Evolutionary conservation across 2,888 invertebrate species (phyloP).

Genomic region (Drosophila diplacantha): DNA sequence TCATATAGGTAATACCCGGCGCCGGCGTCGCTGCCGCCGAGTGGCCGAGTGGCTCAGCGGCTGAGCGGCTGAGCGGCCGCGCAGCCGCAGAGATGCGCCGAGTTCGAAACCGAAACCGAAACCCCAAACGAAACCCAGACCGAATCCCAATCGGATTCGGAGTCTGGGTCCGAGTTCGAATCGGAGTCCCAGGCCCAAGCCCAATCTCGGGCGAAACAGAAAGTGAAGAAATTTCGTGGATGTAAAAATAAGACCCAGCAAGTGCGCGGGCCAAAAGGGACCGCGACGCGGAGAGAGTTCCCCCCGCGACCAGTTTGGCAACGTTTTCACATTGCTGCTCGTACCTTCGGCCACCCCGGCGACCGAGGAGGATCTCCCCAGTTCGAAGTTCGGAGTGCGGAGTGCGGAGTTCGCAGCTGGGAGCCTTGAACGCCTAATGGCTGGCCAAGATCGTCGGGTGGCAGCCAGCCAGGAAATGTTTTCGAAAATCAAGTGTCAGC

Average conservation of each 20-base stretch:
- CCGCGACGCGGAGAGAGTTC: conserved; percentile 11
- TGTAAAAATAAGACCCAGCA: conserved; percentile 17
- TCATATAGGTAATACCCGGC: conserved; percentile 74
- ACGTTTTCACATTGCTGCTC: conserved; percentile 40
- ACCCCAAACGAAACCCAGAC: conserved; percentile 57
- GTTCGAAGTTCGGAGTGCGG: neutral
- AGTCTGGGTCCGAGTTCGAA: conserved; percentile 2
- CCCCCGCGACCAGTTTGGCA: conserved; percentile 60
- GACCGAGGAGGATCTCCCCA: conserved; percentile 7
- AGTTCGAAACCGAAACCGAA: conserved; percentile 36
- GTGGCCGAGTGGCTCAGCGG: conserved; percentile 40
- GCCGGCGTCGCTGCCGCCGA: conserved; percentile 27
- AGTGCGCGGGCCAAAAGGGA: conserved; percentile 38
- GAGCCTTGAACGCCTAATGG: conserved; percentile 13
- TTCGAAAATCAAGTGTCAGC: neutral
- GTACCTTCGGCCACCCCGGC: conserved; percentile 6
- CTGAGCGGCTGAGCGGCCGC: conserved; percentile 31
- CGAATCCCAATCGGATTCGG: conserved; percentile 36
- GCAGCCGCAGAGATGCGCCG: conserved; percentile 39
- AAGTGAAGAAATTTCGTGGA: conserved; percentile 66
- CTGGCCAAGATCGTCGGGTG: conserved; percentile 2
- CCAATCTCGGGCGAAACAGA: conserved; percentile 48
- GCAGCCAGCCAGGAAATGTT: conserved; percentile 3
- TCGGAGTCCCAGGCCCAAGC: conserved; percentile 7
- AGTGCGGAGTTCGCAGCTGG: neutral